A percentile compares a stretch with the other conserved stretches of the same genome.
These are phyloP conservation scores for Eolophus roseicapilla DNA, from an alignment of 2,113 vertebrate species.

Conservation along the genomic window DNA sequence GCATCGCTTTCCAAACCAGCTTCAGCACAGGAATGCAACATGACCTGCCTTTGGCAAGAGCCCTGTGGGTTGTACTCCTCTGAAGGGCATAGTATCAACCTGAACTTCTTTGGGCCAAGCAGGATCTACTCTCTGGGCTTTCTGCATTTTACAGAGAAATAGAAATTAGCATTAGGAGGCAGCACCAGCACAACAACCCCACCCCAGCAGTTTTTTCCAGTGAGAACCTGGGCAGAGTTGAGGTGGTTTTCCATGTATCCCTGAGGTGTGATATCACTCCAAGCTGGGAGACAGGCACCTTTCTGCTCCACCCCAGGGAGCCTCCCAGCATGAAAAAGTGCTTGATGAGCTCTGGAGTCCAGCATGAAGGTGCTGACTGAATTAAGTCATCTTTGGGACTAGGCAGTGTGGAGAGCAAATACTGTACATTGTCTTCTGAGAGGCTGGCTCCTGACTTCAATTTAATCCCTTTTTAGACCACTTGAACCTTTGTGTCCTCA, in stretches of 20 bases:
- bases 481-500: conserved; percentile 25
- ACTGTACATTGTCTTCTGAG: not conserved
- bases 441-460: conserved; percentile 3
- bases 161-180: not conserved
- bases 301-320: not conserved
- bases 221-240: not conserved
- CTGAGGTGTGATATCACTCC: not conserved
- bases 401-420: not conserved
- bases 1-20: not conserved
- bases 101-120: not conserved
- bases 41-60: not conserved
- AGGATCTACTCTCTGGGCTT: not conserved
- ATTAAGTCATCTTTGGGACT: not conserved
- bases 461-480: conserved; percentile 18
- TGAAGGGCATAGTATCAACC: not conserved
- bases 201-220: not conserved
- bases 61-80: not conserved
- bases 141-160: not conserved
- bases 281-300: not conserved
- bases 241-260: not conserved
- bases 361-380: not conserved
- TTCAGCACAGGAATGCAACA: not conserved
- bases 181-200: not conserved
- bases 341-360: not conserved
- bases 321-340: not conserved